Evolutionary conservation across 2,888 invertebrate species (phyloP).

Genomic region (Oligia latruncula): DNA sequence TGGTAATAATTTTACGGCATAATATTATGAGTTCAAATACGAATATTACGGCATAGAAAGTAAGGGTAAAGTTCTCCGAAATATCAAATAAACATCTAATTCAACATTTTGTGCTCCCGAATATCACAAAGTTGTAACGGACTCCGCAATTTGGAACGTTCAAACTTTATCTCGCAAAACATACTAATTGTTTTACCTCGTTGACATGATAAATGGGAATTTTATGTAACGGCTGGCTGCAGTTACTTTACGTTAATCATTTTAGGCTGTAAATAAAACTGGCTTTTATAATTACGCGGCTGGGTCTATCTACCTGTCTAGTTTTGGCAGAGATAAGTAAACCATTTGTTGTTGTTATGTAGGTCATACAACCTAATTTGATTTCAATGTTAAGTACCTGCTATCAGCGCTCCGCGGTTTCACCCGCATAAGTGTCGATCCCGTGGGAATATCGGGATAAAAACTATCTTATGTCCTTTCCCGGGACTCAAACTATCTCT

Average conservation of each 20-base stretch:
- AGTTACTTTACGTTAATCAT: conserved; percentile 48
- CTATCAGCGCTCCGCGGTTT: too few relatives aligned
- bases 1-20: conserved; percentile 35
- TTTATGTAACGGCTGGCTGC: conserved; percentile 57
- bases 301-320: conserved; percentile 6
- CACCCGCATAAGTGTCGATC: too few relatives aligned
- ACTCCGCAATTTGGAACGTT: conserved; percentile 60
- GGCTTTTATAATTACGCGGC: conserved; percentile 7
- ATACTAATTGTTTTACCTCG: conserved; percentile 65
- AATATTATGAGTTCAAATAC: conserved; percentile 40
- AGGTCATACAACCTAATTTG: conserved; percentile 3
- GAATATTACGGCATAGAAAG: conserved; percentile 44
- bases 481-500: too few relatives aligned
- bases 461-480: too few relatives aligned
- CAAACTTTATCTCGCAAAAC: conserved; percentile 64
- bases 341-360: not conserved
- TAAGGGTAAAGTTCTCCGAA: conserved; percentile 53
- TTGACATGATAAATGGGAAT: conserved; percentile 64
- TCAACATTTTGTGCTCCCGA: conserved; percentile 55
- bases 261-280: conserved; percentile 33
- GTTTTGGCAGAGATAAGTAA: conserved; percentile 3
- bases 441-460: too few relatives aligned
- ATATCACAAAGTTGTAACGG: conserved; percentile 60
- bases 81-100: conserved; percentile 67
- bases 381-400: not conserved